A percentile compares a stretch with the other conserved stretches of the same genome.
Evolutionary conservation across 2,888 invertebrate species (phyloP).

Genomic region (Dione vanillae): DNA sequence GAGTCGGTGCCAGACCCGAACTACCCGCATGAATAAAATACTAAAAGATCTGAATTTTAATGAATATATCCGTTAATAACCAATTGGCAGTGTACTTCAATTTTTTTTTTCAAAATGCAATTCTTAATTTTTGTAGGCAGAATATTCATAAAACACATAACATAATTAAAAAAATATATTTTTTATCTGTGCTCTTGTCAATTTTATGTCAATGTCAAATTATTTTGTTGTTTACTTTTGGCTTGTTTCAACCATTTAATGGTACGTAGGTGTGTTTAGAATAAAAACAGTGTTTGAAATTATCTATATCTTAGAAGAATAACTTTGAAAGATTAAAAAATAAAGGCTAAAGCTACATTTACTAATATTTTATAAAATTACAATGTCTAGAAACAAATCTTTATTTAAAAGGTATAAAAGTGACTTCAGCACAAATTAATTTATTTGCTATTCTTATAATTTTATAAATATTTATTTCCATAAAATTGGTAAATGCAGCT

Average conservation of each 20-base stretch:
- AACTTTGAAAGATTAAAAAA: not conserved
- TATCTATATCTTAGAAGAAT: not conserved
- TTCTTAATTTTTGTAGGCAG: not conserved
- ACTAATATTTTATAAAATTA: not conserved
- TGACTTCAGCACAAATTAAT: not conserved
- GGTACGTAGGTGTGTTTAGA: too few species aligned
- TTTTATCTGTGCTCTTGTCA: not conserved
- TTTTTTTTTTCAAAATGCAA: not conserved
- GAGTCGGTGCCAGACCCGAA: conserved; percentile 87
- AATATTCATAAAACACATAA: not conserved
- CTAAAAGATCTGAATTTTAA: conserved; percentile 32
- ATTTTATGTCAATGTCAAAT: not conserved
- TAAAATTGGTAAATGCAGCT: conserved; percentile 18
- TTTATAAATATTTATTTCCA: not conserved
- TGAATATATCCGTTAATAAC: conserved; percentile 1
- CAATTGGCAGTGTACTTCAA: conserved; percentile 36
- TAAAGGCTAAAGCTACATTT: conserved; percentile 2
- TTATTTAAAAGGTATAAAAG: not conserved
- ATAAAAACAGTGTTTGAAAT: too few species aligned
- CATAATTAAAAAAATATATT: too few species aligned
- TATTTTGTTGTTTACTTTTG: not conserved
- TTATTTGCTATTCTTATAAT: not conserved
- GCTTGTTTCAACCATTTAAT: too few species aligned
- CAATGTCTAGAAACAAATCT: not conserved
- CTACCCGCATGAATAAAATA: conserved; percentile 55